Evolutionary conservation across 2,888 invertebrate genomes (phyloP).

Genomic region (Papilio demoleus): DNA sequence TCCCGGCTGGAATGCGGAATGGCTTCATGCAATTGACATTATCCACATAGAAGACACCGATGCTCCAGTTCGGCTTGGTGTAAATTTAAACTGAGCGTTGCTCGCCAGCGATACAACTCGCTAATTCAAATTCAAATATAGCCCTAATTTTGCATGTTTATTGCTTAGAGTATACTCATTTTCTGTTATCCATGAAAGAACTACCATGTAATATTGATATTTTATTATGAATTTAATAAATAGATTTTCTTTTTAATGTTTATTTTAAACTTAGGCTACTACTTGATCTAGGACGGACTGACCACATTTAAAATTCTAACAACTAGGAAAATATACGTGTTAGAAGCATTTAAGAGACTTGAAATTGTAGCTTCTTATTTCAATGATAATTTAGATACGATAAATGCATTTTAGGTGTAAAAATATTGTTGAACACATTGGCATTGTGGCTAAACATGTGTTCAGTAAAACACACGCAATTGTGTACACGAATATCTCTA

Average conservation of each 20-base stretch:
- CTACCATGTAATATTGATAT: too few relatives aligned
- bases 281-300: too few relatives aligned
- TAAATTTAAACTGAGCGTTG: conserved; percentile 46
- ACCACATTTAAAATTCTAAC: too few relatives aligned
- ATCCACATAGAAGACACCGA: conserved; percentile 78
- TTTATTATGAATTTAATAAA: too few relatives aligned
- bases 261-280: too few relatives aligned
- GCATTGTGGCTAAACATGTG: conserved; percentile 11
- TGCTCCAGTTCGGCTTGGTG: conserved; percentile 57
- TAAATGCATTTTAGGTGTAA: too few relatives aligned
- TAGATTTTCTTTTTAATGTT: too few relatives aligned
- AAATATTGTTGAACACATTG: not conserved
- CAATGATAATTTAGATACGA: not conserved
- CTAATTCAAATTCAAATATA: conserved; percentile 10
- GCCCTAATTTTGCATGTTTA: not conserved
- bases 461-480: not conserved
- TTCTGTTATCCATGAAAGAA: too few relatives aligned
- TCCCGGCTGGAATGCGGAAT: conserved; percentile 77
- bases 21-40: conserved; percentile 74
- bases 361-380: not conserved
- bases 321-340: too few relatives aligned
- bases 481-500: conserved; percentile 14
- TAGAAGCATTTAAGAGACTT: too few relatives aligned
- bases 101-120: not conserved
- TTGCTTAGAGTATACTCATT: too few relatives aligned